Percentiles rank a stretch among this genome's conserved stretches.
Evolutionary conservation across 2,113 vertebrate genomes (phyloP).

Genomic region (Lamprologus callipterus): DNA sequence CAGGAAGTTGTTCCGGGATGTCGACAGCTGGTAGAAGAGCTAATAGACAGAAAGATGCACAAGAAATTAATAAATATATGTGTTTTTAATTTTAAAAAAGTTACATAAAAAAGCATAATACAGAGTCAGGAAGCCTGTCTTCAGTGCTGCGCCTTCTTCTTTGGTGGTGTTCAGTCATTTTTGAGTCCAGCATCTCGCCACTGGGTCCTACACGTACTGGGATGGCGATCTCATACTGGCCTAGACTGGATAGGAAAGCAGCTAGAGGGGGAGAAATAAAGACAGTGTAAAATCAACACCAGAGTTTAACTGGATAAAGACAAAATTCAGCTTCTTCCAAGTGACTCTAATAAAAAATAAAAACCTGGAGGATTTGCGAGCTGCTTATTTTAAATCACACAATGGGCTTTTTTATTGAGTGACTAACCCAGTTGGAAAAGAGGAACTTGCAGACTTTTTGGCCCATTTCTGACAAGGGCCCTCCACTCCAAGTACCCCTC

Average conservation of each 20-base stretch:
- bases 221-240: slow-evolving; percentile 93
- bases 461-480: neutral
- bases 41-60: slow-evolving; percentile 16
- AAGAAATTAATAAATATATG: neutral
- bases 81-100: rapidly evolving
- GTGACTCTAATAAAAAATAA: neutral
- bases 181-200: slow-evolving; percentile 77
- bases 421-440: slow-evolving; percentile 8
- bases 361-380: neutral
- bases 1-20: slow-evolving; percentile 84
- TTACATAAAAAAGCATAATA: neutral
- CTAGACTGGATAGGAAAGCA: slow-evolving; percentile 89
- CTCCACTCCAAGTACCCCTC: slow-evolving; percentile 1
- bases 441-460: slow-evolving; percentile 12
- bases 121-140: slow-evolving; percentile 52
- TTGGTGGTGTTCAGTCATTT: slow-evolving; percentile 49
- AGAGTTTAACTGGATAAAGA: neutral
- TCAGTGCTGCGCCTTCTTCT: slow-evolving; percentile 66
- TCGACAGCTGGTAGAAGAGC: slow-evolving; percentile 92
- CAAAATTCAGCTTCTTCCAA: neutral
- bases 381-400: neutral
- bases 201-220: slow-evolving; percentile 86
- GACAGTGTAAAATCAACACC: neutral
- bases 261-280: slow-evolving; percentile 66
- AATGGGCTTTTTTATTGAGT: neutral